Evolutionary conservation across 2,888 invertebrate genomes (phyloP), one percentile per base, ranked within the genome.

Genomic region (Doris montereyensis): DNA sequence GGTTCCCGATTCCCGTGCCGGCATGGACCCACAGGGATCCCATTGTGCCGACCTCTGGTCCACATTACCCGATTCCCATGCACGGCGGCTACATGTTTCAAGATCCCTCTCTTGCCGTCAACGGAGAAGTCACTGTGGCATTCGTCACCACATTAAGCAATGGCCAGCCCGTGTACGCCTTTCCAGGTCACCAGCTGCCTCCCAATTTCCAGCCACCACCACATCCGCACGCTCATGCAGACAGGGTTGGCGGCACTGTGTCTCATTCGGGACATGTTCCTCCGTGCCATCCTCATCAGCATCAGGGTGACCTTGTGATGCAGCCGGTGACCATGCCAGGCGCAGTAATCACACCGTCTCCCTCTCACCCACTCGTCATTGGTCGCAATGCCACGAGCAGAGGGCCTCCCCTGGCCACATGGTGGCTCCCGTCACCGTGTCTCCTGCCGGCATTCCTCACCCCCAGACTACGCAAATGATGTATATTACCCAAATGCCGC

Each of bases 131-230:
- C 34, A 52, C 76, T 8, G 24, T 76, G 58, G 62, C 76, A 5
- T 79, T 62, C 60, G 75, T 76, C 10, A 4, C 76, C 17, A 60
- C 76, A 24, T 17, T 75, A 35, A 79, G 60, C 24, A 62, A n/a
- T 71, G 79, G 76, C 2, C 79, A 76, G 57, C 34, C 79, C 17
- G 21, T 72, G 13, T 79, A 79, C 76, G 72, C 79, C 10, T 21
- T 76, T 0, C 76, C 79, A 34, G 76, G 70, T 41, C 52, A 41
- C 52, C 52, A 41, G 8, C 52, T 10, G 52, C 52, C 52, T 17
- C 52, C 5, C 52, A 5, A 41, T 17, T 17, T 17, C 52, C 52
- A 41, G 5, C 52, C 5, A 10, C 52, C 17, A 10, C 52, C 52
- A 10, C 17, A 5, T 41, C 52, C 52, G 8, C 17, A 10, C 8